These are phyloP conservation scores for Hymenochirus boettgeri DNA, from an alignment of 2,113 vertebrate genomes.

Conservation along the genomic window DNA sequence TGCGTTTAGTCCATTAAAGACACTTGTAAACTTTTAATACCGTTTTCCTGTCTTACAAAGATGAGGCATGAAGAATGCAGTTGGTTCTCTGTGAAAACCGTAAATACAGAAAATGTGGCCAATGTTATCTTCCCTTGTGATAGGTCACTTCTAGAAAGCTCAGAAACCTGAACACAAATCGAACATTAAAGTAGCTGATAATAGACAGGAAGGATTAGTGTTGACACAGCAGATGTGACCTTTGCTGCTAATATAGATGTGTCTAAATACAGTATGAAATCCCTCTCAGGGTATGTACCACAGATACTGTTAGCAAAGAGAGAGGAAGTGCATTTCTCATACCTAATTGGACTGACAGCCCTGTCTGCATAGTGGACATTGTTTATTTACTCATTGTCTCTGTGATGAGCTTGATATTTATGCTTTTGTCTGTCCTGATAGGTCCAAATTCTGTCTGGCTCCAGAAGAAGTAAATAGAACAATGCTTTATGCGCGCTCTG, in stretches of 20 bases:
- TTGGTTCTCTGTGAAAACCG: not conserved
- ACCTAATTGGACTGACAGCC: conserved; percentile 82
- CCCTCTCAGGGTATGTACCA: conserved; percentile 55
- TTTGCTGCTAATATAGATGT: conserved; percentile 54
- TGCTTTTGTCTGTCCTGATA: conserved; percentile 60
- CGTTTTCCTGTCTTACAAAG: not conserved
- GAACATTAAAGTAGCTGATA: conserved; percentile 68
- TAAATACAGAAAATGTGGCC: conserved; percentile 39
- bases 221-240: conserved; percentile 71
- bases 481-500: conserved; percentile 78
- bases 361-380: conserved; percentile 63
- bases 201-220: conserved; percentile 77
- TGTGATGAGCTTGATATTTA: conserved; percentile 74
- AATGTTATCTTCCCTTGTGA: conserved; percentile 48
- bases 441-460: conserved; percentile 75
- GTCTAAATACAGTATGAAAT: conserved; percentile 62
- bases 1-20: not conserved
- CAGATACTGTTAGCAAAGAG: conserved; percentile 62
- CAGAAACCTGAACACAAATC: conserved; percentile 64
- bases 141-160: conserved; percentile 60
- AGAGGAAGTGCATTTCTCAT: conserved; percentile 52
- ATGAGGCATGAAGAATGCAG: not conserved
- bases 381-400: conserved; percentile 85
- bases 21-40: too few relatives aligned
- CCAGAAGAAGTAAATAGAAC: conserved; percentile 64